Evolutionary conservation across 30 jellyfish, hydroid and myxozoan genomes (phyloP).

Genomic region (Turritopsis dohrnii): DNA sequence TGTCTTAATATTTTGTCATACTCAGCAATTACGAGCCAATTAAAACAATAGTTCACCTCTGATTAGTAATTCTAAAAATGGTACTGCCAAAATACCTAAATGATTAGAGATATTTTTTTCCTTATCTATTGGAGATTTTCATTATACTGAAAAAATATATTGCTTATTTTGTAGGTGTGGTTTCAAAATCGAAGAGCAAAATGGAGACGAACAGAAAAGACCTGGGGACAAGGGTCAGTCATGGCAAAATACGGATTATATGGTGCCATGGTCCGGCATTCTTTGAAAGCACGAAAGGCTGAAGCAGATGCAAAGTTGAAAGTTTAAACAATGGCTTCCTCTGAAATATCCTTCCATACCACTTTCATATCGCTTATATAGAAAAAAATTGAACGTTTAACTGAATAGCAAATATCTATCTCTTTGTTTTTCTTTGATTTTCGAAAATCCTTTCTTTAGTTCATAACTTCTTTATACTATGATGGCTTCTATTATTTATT

Average conservation of each 20-base stretch:
- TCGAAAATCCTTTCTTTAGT: no score
- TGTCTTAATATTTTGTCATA: not conserved
- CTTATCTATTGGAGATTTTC: not conserved
- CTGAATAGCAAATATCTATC: no score
- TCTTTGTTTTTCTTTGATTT: no score
- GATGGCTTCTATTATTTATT: no score
- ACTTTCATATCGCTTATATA: no score
- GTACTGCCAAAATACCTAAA: not conserved
- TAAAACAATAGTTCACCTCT: not conserved
- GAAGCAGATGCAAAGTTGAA: conserved; percentile 9
- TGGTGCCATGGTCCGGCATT: conserved; percentile 97
- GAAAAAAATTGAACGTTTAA: no score
- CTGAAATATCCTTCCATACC: not conserved
- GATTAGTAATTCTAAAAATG: not conserved
- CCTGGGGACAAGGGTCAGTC: conserved; percentile 95
- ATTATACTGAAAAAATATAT: conserved; percentile 4
- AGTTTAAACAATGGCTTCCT: not conserved
- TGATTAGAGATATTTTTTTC: not conserved
- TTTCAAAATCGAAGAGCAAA: conserved; percentile 97
- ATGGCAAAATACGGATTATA: conserved; percentile 95
- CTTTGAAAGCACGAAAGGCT: conserved; percentile 33
- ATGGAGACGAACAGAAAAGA: conserved; percentile 95
- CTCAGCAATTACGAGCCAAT: not conserved
- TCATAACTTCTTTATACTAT: not conserved
- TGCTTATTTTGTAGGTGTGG: conserved; percentile 66